Evolutionary conservation across 2,888 invertebrate genomes (phyloP).

Genomic region (Caenorhabditis sp.): DNA sequence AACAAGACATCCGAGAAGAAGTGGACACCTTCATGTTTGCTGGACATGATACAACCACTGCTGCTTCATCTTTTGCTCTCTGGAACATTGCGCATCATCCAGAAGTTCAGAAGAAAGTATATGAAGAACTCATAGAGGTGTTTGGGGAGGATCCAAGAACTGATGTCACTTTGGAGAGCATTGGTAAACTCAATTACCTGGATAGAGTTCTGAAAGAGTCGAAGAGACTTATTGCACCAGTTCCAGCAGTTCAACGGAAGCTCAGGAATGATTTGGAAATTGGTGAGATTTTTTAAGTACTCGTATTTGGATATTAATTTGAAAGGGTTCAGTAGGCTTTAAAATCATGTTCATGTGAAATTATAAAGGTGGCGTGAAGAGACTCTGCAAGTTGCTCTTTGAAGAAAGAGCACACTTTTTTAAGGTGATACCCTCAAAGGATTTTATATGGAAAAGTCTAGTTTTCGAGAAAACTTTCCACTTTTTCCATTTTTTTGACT

Average conservation of each 20-base stretch:
- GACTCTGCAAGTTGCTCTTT: too few relatives aligned
- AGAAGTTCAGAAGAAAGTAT: slow-evolving; percentile 69
- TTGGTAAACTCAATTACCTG: slow-evolving; percentile 58
- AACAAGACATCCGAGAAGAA: slow-evolving; percentile 71
- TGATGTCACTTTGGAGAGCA: slow-evolving; percentile 67
- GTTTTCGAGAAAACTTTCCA: too few relatives aligned
- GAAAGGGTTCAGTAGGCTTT: too few relatives aligned
- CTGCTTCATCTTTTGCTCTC: slow-evolving; percentile 72
- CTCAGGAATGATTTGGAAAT: slow-evolving; percentile 69
- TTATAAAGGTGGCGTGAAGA: too few relatives aligned
- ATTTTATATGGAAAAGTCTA: too few relatives aligned
- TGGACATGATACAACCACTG: slow-evolving; percentile 73
- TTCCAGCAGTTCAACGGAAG: slow-evolving; percentile 61
- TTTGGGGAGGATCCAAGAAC: slow-evolving; percentile 40
- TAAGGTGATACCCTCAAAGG: too few relatives aligned
- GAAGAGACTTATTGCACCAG: slow-evolving; percentile 60
- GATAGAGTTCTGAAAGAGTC: slow-evolving; percentile 67
- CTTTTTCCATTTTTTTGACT: too few relatives aligned
- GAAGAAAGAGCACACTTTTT: too few relatives aligned
- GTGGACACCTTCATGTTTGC: slow-evolving; percentile 75
- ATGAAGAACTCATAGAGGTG: slow-evolving; percentile 41
- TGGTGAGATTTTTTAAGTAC: slow-evolving; percentile 23
- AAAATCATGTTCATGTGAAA: too few relatives aligned
- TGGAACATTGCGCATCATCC: slow-evolving; percentile 72
- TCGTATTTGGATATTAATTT: neutral